A percentile compares a stretch with the other conserved stretches of the same genome.
Conservation (phyloP, 2,888 invertebrate genomes). For the Agrochola lychnidis region DNA sequence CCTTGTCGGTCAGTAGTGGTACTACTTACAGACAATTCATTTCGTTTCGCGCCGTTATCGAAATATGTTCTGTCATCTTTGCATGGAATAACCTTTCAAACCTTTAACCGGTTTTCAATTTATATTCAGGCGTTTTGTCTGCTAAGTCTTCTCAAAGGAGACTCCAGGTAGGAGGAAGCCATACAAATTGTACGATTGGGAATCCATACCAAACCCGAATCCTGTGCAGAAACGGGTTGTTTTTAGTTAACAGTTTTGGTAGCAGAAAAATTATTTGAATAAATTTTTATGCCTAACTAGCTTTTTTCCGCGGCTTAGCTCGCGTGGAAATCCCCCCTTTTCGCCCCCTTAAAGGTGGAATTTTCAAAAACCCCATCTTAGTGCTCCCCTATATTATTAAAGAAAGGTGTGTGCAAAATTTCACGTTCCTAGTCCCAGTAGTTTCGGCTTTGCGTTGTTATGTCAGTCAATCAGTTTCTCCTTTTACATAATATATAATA, state of each 20-base stretch:
- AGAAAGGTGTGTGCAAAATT: too few relatives aligned
- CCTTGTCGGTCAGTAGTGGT: background rate
- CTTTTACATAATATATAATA: too few relatives aligned
- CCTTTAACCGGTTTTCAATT: background rate
- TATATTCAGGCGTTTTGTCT: constrained; percentile 1
- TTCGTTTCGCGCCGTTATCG: background rate
- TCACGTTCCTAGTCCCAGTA: too few relatives aligned
- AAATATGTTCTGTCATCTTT: background rate
- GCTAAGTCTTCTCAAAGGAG: constrained; percentile 7
- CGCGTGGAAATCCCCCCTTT: too few relatives aligned
- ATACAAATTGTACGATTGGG: constrained; percentile 3
- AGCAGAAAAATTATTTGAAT: background rate
- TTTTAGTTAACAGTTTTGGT: background rate
- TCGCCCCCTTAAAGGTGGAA: too few relatives aligned
- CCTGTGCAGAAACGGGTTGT: too few relatives aligned
- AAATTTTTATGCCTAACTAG: too few relatives aligned
- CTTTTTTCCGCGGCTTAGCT: too few relatives aligned
- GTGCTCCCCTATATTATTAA: too few relatives aligned
- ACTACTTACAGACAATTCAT: background rate
- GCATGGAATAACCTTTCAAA: background rate
- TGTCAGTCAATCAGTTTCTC: too few relatives aligned
- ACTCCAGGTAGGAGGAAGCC: constrained; percentile 1
- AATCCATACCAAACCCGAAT: background rate
- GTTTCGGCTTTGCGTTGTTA: too few relatives aligned
- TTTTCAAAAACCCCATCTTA: too few relatives aligned